A percentile compares a stretch with the other conserved stretches of the same genome.
Evolutionary conservation across 2,888 invertebrate genomes (phyloP).

Genomic region (Ashinkailepas kermadecensis): DNA sequence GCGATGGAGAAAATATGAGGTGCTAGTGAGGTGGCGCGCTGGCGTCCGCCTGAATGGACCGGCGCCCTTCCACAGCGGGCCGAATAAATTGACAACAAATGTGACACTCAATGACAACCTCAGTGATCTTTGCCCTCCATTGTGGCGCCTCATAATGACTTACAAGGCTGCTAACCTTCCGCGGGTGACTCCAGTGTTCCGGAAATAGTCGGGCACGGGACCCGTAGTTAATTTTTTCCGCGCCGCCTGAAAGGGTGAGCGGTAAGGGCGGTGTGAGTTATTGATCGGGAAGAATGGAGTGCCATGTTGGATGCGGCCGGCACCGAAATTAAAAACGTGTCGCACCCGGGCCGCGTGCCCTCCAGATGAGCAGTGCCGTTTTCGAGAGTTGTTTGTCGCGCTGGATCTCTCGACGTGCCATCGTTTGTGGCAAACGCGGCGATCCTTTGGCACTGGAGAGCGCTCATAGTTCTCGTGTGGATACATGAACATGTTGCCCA

Average conservation of each 20-base stretch:
- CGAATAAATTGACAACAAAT: constrained; percentile 23
- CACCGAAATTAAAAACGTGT: no score
- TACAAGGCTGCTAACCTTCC: neutral
- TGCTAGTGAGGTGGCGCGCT: constrained; percentile 16
- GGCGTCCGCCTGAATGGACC: neutral
- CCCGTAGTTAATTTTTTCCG: constrained; percentile 3
- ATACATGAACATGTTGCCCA: no score
- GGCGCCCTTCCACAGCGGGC: neutral
- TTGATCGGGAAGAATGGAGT: neutral
- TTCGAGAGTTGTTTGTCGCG: no score
- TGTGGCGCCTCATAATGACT: constrained; percentile 14
- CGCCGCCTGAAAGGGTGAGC: neutral
- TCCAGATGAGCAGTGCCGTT: no score
- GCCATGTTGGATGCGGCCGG: no score
- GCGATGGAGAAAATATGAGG: constrained; percentile 15
- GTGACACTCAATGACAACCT: constrained; percentile 15
- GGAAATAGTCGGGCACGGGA: neutral
- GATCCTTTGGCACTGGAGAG: no score
- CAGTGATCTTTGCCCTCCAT: constrained; percentile 4
- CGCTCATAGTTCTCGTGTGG: no score
- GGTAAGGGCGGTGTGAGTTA: neutral
- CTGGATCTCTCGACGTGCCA: no score
- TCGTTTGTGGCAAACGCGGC: no score
- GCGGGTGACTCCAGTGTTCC: neutral
- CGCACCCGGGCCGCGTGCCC: no score